Percentiles rank a stretch among this genome's conserved stretches.
phyloP scores from a whole-genome alignment of 1,140 invertebrate genomes.

The Vanessa tameamea region DNA sequence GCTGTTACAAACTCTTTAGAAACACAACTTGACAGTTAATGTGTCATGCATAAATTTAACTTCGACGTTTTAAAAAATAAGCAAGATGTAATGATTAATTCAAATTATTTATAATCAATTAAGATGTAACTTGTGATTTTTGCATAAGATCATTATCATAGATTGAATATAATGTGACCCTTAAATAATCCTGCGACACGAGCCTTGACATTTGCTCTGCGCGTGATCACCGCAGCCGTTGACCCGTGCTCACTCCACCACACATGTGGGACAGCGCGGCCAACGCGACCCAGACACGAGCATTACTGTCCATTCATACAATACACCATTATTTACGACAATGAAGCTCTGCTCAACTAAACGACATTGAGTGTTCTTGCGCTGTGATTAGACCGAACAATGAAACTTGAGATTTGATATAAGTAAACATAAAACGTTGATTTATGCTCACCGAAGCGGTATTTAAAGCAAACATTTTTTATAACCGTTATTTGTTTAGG shows the following conservation, averaged over 20 bases:
- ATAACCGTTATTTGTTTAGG: conserved; percentile 30
- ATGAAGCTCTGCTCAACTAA: conserved; percentile 57
- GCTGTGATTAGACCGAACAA: conserved; percentile 58
- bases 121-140: neutral
- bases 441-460: conserved; percentile 34
- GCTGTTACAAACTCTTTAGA: too few relatives aligned
- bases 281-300: conserved; percentile 32
- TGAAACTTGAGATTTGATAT: conserved; percentile 46
- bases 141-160: conserved; percentile 13
- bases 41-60: too few relatives aligned
- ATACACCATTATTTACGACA: conserved; percentile 74
- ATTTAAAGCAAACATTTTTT: conserved; percentile 34
- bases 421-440: conserved; percentile 41
- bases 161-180: conserved; percentile 42
- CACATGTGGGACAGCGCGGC: conserved; percentile 57
- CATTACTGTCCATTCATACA: conserved; percentile 67
- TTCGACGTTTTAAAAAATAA: too few relatives aligned
- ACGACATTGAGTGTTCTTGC: conserved; percentile 64
- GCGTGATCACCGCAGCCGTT: conserved; percentile 60
- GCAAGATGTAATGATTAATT: neutral
- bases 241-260: conserved; percentile 56
- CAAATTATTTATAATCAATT: conserved; percentile 1
- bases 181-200: conserved; percentile 54
- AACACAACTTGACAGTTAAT: too few relatives aligned
- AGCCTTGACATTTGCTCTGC: conserved; percentile 71